These are phyloP conservation scores for Apamea monoglypha DNA, from an alignment of 2,888 invertebrate genomes.

Conservation along the genomic window DNA sequence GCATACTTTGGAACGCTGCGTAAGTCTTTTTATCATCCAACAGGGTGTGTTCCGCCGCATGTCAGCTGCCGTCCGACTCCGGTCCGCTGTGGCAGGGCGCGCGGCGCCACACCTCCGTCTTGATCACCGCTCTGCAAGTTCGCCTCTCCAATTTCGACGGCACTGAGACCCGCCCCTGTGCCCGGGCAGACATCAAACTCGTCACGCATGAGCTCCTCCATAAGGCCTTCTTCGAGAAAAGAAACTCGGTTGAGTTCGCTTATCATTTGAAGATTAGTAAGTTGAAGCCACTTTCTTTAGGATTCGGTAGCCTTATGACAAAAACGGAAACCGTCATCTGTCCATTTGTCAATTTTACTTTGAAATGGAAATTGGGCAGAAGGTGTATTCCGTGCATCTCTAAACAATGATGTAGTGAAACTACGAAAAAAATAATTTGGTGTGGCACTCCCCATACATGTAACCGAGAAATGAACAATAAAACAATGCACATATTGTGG, in stretches of 20 bases:
- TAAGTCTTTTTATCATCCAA: neutral
- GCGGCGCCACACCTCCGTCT: conserved; percentile 71
- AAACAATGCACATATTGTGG: neutral
- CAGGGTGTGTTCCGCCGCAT: conserved; percentile 85
- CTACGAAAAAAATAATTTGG: neutral
- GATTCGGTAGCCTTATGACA: neutral
- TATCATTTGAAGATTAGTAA: conserved; percentile 79
- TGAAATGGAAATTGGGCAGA: neutral
- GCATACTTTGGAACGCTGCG: neutral
- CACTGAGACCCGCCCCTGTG: conserved; percentile 73
- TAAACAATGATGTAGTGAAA: neutral
- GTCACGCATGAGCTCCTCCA: conserved; percentile 75
- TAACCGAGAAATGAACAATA: neutral
- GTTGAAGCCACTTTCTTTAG: conserved; percentile 58
- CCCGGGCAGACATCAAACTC: conserved; percentile 73
- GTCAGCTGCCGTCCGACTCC: conserved; percentile 77
- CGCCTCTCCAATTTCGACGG: conserved; percentile 64
- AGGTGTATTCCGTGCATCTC: neutral
- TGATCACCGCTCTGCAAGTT: conserved; percentile 65
- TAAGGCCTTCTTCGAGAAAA: conserved; percentile 70
- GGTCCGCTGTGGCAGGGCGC: conserved; percentile 78
- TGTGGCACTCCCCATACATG: neutral
- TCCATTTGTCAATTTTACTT: neutral
- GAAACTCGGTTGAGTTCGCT: conserved; percentile 71
- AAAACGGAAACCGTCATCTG: neutral